Conservation (phyloP, 2,797 vertebrate species). For the Chrosomus eos region DNA sequence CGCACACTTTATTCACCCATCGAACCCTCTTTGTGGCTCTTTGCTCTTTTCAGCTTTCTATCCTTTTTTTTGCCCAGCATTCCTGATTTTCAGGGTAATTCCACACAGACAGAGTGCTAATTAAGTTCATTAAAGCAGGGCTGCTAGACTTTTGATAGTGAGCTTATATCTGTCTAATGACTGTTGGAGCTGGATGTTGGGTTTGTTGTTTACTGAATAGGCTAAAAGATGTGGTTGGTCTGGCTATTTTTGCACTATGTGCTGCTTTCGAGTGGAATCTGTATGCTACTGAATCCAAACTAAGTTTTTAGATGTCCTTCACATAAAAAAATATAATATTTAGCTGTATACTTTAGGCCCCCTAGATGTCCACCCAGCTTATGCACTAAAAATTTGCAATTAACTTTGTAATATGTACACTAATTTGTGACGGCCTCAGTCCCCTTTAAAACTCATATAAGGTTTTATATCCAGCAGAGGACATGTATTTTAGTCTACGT, state of each 20-base stretch:
- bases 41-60: constrained; percentile 53
- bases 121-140: constrained; percentile 80
- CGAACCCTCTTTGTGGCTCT: constrained; percentile 35
- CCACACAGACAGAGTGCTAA: constrained; percentile 79
- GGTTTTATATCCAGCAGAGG: too few relatives aligned
- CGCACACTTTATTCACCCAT: constrained; percentile 52
- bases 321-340: not conserved
- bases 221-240: not conserved
- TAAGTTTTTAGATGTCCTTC: not conserved
- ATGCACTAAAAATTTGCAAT: too few relatives aligned
- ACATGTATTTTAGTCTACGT: too few relatives aligned
- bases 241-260: constrained; percentile 1
- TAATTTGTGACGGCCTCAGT: too few relatives aligned
- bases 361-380: too few relatives aligned
- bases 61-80: constrained; percentile 66
- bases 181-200: constrained; percentile 70
- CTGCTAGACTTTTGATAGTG: constrained; percentile 76
- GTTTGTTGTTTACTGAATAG: constrained; percentile 15
- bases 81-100: constrained; percentile 83
- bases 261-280: constrained; percentile 8
- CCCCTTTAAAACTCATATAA: too few relatives aligned
- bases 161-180: constrained; percentile 78
- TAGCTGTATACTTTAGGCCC: not conserved
- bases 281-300: constrained; percentile 21
- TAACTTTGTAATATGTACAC: too few relatives aligned